These are phyloP conservation scores for Aspiorhynchus laticeps DNA, from an alignment of 2,113 vertebrate genomes.

Conservation along the genomic window DNA sequence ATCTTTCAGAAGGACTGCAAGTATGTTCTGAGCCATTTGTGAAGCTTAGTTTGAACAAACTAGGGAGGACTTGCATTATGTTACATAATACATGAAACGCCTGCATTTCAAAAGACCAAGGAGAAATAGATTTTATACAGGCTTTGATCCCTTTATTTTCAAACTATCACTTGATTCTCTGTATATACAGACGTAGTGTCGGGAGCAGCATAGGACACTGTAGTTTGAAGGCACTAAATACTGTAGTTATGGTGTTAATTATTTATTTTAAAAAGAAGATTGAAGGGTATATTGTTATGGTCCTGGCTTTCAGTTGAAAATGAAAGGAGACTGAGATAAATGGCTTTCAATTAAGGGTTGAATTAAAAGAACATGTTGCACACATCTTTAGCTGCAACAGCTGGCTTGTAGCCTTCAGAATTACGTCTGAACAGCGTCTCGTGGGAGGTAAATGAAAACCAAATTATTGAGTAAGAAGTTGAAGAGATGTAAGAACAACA, in stretches of 20 bases:
- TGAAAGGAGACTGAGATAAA: conserved; percentile 1
- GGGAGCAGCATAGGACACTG: not conserved
- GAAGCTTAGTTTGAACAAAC: not conserved
- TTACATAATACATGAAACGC: not conserved
- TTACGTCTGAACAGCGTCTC: not conserved
- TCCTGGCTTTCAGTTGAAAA: not conserved
- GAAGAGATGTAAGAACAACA: not conserved
- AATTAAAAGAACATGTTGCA: not conserved
- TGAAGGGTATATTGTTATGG: not conserved
- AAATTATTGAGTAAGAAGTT: not conserved
- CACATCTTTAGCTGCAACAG: not conserved
- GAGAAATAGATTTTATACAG: not conserved
- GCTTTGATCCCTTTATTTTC: not conserved
- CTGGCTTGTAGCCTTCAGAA: not conserved
- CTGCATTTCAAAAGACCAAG: not conserved
- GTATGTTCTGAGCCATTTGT: not conserved
- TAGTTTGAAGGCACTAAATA: not conserved
- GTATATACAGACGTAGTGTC: not conserved
- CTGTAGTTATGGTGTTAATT: not conserved
- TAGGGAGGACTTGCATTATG: not conserved
- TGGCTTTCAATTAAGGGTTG: not conserved
- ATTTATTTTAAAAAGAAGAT: not conserved
- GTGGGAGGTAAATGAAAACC: not conserved
- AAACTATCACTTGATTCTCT: not conserved
- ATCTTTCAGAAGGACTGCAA: not conserved